phyloP scores from a whole-genome alignment of 2,113 vertebrate genomes.

The Notechis scutatus region DNA sequence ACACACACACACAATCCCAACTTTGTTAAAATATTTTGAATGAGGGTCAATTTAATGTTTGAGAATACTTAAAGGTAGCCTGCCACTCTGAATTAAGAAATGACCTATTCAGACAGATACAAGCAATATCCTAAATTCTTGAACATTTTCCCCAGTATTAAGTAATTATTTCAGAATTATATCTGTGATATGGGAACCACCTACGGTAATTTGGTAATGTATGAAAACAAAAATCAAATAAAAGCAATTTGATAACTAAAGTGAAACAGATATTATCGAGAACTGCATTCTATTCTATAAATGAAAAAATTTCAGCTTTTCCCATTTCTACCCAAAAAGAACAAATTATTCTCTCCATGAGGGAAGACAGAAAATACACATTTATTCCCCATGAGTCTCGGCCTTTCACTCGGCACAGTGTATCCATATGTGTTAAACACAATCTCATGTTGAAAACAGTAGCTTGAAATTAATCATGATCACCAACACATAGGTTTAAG shows the following conservation, averaged over 20 bases:
- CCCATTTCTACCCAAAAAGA: not conserved
- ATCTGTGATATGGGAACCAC: not conserved
- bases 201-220: not conserved
- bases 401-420: not conserved
- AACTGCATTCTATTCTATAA: not conserved
- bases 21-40: not conserved
- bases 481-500: not conserved
- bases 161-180: not conserved
- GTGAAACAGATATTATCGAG: not conserved
- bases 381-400: not conserved
- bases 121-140: not conserved
- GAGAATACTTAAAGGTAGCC: not conserved
- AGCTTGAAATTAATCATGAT: not conserved
- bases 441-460: not conserved
- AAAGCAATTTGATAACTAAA: not conserved
- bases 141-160: not conserved
- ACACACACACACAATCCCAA: not conserved
- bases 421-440: not conserved
- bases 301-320: not conserved
- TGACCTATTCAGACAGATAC: not conserved
- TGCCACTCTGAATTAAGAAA: not conserved
- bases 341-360: not conserved
- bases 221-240: not conserved
- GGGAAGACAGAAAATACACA: not conserved
- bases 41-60: not conserved